Evolutionary conservation across 2,113 vertebrate genomes (phyloP), one percentile per base, ranked within the genome.

Genomic region (Andinoacara biseriatus): DNA sequence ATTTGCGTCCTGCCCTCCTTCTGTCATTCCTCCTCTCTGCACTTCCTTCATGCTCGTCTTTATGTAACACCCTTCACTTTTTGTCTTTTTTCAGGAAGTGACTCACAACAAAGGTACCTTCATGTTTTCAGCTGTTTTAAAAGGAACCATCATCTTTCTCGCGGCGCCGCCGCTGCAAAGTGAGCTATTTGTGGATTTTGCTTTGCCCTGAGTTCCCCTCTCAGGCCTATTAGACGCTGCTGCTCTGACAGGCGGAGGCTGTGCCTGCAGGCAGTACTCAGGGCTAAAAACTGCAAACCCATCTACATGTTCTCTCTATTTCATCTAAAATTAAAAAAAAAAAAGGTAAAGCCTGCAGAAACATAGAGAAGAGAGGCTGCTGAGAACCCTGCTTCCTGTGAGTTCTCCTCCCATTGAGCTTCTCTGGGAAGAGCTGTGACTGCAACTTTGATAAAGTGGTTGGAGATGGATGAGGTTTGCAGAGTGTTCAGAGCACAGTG

Each of bases 381-480:
- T 18, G 43, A 20, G 43, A 72, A 72, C 10, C 10, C 65, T 46
- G 3, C 26, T 52, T 52, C 26, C 65, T 31, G 26, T 52, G 29
- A 52, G 43, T 26, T 52, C 54, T 13, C 43, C 24, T 72, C 43
- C 24, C 17, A n/a, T 1, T 26, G 65, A 52, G 24, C 65, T 17
- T 52, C 10, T 72, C 10, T 26, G 17, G 65, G 65, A 52, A 46
- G 65, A 52, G 65, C 52, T 26, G 3, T 72, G 65, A 52, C 65
- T 72, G 33, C n/a, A 40, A 63, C 65, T 11, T 49, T 72, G 24
- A 52, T 52, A 52, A 33, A 52, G 43, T 72, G 65, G 40, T n/a
- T 26, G 43, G 43, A 72, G 43, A 72, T 72, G 65, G 65, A 52
- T 52, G 65, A 72, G 43, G 17, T 49, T 11, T 52, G 43, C 65